Evolutionary conservation across 2,797 vertebrate genomes (phyloP).

Genomic region (Melanotaenia pygmaea): DNA sequence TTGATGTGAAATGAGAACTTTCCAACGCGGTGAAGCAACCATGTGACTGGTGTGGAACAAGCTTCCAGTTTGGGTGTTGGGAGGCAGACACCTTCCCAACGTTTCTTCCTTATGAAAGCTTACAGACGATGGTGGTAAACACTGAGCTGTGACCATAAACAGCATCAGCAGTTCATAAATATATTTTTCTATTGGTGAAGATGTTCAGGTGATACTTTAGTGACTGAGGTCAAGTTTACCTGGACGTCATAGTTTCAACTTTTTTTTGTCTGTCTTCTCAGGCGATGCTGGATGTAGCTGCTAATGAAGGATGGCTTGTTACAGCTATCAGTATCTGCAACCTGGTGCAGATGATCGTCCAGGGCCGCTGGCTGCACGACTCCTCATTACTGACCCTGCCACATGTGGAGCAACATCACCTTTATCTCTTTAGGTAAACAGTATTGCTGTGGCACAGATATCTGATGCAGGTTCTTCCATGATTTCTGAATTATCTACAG

Average conservation of each 20-base stretch:
- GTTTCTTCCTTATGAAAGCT: no score
- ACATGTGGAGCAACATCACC: conserved; percentile 88
- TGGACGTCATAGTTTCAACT: no score
- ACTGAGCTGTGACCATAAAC: background rate
- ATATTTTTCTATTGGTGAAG: no score
- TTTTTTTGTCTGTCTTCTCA: conserved; percentile 51
- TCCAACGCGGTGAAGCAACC: no score
- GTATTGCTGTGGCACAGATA: background rate
- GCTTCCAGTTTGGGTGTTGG: no score
- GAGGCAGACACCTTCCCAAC: no score
- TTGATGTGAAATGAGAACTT: no score
- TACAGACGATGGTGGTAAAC: background rate
- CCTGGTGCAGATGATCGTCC: conserved; percentile 95
- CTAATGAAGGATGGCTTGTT: conserved; percentile 94
- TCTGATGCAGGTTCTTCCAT: background rate
- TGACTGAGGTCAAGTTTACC: no score
- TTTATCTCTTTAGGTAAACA: conserved; percentile 91
- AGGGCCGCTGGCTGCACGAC: conserved; percentile 93
- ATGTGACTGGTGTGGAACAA: no score
- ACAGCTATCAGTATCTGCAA: conserved; percentile 89
- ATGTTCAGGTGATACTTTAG: no score
- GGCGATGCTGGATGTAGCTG: conserved; percentile 96
- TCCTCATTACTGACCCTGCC: conserved; percentile 92
- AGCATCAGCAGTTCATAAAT: no score
- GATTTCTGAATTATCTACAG: no score